These are phyloP conservation scores for Chaetogeoica ovagalla DNA, from an alignment of 2,888 invertebrate genomes.

Conservation along the genomic window DNA sequence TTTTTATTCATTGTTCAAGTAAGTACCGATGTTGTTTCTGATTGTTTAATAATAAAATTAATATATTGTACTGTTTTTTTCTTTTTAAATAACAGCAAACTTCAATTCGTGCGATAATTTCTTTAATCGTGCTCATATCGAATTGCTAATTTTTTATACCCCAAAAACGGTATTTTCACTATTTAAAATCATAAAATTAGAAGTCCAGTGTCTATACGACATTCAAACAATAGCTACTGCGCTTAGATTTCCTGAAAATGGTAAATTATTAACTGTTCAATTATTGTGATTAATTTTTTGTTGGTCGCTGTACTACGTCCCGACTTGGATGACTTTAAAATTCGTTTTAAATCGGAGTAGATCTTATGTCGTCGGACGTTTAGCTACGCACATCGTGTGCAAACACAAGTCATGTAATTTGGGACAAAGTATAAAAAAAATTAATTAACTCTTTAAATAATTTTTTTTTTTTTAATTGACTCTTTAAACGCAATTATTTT, in stretches of 20 bases:
- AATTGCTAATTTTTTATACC: conserved; percentile 48
- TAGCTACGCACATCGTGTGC: too few species aligned
- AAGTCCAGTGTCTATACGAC: conserved; percentile 82
- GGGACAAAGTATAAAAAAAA: too few species aligned
- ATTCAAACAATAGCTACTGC: conserved; percentile 77
- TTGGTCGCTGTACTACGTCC: too few species aligned
- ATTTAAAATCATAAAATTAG: conserved; percentile 64
- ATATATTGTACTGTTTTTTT: background rate
- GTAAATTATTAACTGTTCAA: conserved; percentile 58
- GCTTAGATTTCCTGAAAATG: conserved; percentile 74
- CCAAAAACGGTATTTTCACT: conserved; percentile 25
- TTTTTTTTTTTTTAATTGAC: too few species aligned
- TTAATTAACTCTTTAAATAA: too few species aligned
- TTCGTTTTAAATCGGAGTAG: too few species aligned
- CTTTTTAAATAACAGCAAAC: conserved; percentile 31
- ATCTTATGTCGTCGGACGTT: too few species aligned
- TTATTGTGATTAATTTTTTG: too few species aligned
- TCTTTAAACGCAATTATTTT: too few species aligned
- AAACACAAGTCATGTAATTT: too few species aligned
- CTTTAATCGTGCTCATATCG: conserved; percentile 39
- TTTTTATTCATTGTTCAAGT: conserved; percentile 71
- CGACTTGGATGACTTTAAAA: too few species aligned
- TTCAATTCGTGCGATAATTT: conserved; percentile 10
- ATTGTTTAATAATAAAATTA: background rate
- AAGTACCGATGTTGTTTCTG: conserved; percentile 57